A percentile compares a stretch with the other conserved stretches of the same genome.
phyloP scores from a whole-genome alignment of 23 tunicate genomes.

The Trididemnum clinides region DNA sequence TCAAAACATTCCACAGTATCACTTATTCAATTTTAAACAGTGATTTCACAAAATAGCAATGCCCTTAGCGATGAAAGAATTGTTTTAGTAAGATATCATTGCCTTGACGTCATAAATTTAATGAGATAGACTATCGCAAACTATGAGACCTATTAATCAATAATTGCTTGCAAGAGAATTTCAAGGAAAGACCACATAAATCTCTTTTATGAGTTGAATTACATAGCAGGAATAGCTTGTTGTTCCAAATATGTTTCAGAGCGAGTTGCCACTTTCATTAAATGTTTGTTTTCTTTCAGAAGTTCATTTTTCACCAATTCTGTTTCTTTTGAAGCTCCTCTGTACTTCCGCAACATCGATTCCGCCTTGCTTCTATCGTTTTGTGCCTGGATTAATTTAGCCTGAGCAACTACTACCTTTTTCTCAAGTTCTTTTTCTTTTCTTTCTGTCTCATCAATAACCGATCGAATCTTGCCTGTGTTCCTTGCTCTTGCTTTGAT shows the following conservation, averaged over 20 bases:
- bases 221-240: constrained; percentile 80
- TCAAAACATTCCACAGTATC: too few species aligned
- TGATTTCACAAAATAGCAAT: too few species aligned
- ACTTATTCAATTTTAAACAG: too few species aligned
- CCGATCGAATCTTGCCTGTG: constrained; percentile 57
- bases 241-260: constrained; percentile 88
- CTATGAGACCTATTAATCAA: too few species aligned
- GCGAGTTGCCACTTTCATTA: constrained; percentile 58
- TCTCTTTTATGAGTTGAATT: neutral
- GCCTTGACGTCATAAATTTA: too few species aligned
- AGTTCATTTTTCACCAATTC: constrained; percentile 59
- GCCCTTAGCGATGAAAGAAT: too few species aligned
- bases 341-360: constrained; percentile 71
- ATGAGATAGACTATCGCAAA: too few species aligned
- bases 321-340: constrained; percentile 86
- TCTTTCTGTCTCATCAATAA: constrained; percentile 30
- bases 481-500: constrained; percentile 45
- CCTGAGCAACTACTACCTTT: constrained; percentile 51
- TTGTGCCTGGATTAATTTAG: constrained; percentile 58
- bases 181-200: too few species aligned
- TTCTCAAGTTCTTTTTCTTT: constrained; percentile 54
- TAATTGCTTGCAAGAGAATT: too few species aligned
- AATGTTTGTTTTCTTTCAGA: constrained; percentile 69
- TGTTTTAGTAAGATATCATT: too few species aligned
- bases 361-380: constrained; percentile 73